These are phyloP conservation scores for Penaeus monodon DNA, from an alignment of 2,888 invertebrate genomes.

Conservation along the genomic window DNA sequence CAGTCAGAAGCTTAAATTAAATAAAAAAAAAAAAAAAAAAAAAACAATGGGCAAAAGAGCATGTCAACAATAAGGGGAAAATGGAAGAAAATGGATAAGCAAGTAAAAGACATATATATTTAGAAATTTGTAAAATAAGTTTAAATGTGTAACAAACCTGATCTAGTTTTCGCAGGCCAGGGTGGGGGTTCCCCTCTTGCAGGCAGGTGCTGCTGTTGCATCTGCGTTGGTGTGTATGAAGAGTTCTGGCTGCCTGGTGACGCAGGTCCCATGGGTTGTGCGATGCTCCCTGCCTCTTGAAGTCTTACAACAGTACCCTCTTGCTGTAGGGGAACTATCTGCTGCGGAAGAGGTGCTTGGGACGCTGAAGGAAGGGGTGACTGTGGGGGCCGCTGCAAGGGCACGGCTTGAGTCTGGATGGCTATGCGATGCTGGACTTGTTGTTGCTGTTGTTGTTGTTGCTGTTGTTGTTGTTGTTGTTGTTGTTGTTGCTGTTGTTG, in stretches of 20 bases:
- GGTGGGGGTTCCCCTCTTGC: constrained; percentile 54
- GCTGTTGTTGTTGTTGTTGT: constrained; percentile 1
- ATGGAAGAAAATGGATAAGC: no score
- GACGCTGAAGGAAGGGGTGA: no score
- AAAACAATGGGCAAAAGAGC: no score
- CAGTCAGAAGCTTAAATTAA: no score
- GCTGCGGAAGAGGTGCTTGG: constrained; percentile 25
- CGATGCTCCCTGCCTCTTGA: constrained; percentile 12
- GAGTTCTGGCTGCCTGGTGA: constrained; percentile 55
- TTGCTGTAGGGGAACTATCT: constrained; percentile 11
- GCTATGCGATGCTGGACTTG: neutral
- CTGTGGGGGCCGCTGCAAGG: constrained; percentile 1
- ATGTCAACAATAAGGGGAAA: no score
- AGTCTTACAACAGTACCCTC: constrained; percentile 22
- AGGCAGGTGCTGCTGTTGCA: constrained; percentile 40
- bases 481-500: constrained; percentile 20
- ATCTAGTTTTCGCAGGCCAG: constrained; percentile 51
- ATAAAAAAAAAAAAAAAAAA: no score
- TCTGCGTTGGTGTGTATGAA: constrained; percentile 24
- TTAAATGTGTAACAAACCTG: constrained; percentile 34
- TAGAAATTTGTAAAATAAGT: no score
- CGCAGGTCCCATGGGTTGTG: constrained; percentile 25
- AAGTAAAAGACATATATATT: no score
- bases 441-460: constrained; percentile 3
- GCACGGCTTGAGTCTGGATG: no score